Evolutionary conservation across 2,113 vertebrate genomes (phyloP), one percentile per base, ranked within the genome.

Genomic region (Eidolon helvum): DNA sequence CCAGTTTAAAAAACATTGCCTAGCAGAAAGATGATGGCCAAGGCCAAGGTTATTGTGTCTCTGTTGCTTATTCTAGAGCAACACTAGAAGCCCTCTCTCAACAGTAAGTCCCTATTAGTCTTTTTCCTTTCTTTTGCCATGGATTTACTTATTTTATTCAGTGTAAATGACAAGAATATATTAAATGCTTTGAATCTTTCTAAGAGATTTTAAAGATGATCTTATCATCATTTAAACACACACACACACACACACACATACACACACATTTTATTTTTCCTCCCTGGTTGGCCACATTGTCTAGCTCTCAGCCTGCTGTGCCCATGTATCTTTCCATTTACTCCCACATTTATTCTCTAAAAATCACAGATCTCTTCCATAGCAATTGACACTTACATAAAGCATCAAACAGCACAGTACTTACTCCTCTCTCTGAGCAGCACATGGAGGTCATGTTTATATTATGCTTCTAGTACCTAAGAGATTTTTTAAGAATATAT

Each of bases 401-500:
- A 86, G 48, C 68, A 55, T 26, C 22, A 59, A 48, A 61, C 0
- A 10, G 19, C 16, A n/a, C 14, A 61, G 4, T 33, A 33, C 3
- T 57, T 45, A 57, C 10, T 59, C 22, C 10, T 5, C 21, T 16
- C 57, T 55, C 12, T 82, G 33, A 74, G 26, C 7, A 61, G 1
- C 10, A 4, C 2, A 7, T 28, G 10, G n/a, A 83, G 50, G 16
- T 2, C 5, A 43, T 1, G 12, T n/a, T 87, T 90, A 85, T 85
- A 83, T 45, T n/a, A 40, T 24, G 2, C 50, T 48, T 80, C 43
- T 40, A 72, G 10, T 15, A 72, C 43, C 38, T 2, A 9, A 72
- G 75, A n/a, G 30, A 59, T 22, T 57, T 63, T 85, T 93, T 30
- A 86, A n/a, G 91, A 71, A 59, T n/a, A 57, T 75, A 68, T 4